Percentiles rank a stretch among this genome's conserved stretches.
Evolutionary conservation across 2,113 vertebrate genomes (phyloP).

Genomic region (Coptodon bakossiorum): DNA sequence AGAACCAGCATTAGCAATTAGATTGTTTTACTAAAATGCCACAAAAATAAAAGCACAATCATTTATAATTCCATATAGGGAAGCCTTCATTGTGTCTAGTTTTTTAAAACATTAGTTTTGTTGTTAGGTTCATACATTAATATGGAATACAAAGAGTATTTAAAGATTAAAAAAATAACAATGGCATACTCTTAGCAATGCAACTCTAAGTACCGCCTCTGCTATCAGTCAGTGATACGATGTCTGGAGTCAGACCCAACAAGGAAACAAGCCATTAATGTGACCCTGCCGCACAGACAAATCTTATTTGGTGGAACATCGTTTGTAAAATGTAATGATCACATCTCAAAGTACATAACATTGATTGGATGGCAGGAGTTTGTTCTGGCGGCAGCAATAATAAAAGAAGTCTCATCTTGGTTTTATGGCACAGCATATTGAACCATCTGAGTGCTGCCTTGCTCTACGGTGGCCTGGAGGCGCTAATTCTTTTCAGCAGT

Average conservation of each 20-base stretch:
- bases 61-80: not conserved
- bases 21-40: not conserved
- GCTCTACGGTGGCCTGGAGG: constrained; percentile 59
- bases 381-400: constrained; percentile 46
- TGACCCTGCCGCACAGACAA: constrained; percentile 16
- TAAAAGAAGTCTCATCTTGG: constrained; percentile 66
- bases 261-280: constrained; percentile 48
- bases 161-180: not conserved
- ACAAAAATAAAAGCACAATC: not conserved
- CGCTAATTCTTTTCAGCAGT: constrained; percentile 41
- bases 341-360: constrained; percentile 53
- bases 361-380: constrained; percentile 60
- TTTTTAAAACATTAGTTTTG: not conserved
- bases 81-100: not conserved
- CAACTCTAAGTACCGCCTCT: not conserved
- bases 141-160: not conserved
- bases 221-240: constrained; percentile 18
- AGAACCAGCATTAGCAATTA: not conserved
- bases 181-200: not conserved
- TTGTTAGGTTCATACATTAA: not conserved
- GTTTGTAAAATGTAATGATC: constrained; percentile 64
- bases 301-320: constrained; percentile 41
- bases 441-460: constrained; percentile 55
- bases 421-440: constrained; percentile 70
- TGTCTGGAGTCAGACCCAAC: constrained; percentile 34